A percentile compares a stretch with the other conserved stretches of the same genome.
Evolutionary conservation across 2,113 vertebrate genomes (phyloP).

Genomic region (Tichodroma muraria): DNA sequence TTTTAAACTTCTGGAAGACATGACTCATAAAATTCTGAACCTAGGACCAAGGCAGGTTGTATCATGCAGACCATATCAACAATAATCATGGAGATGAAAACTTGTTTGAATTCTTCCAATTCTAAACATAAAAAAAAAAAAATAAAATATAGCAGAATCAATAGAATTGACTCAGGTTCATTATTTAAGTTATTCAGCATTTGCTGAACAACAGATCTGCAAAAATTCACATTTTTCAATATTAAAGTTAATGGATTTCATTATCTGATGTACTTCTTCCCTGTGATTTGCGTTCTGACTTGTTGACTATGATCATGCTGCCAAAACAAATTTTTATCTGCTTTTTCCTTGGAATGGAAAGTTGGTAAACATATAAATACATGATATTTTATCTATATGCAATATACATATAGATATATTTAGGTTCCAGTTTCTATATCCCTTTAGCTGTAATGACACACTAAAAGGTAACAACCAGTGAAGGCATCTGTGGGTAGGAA

Average conservation of each 20-base stretch:
- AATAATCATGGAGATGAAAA: background rate
- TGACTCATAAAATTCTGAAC: background rate
- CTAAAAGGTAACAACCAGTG: conserved; percentile 14
- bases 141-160: background rate
- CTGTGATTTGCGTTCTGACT: background rate
- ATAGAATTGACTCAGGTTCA: background rate
- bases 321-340: background rate
- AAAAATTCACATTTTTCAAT: background rate
- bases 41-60: background rate
- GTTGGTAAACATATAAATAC: background rate
- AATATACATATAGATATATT: background rate
- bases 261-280: background rate
- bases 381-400: background rate
- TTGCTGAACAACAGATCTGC: background rate
- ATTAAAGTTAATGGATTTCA: background rate
- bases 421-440: background rate
- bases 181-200: background rate
- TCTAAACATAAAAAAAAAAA: background rate
- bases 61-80: background rate
- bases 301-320: background rate
- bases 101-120: background rate
- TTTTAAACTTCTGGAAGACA: background rate
- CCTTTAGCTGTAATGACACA: background rate
- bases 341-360: background rate
- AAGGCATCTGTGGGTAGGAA: background rate